These are phyloP conservation scores for Epinotia demarniana DNA, from an alignment of 2,888 invertebrate genomes.

Conservation along the genomic window DNA sequence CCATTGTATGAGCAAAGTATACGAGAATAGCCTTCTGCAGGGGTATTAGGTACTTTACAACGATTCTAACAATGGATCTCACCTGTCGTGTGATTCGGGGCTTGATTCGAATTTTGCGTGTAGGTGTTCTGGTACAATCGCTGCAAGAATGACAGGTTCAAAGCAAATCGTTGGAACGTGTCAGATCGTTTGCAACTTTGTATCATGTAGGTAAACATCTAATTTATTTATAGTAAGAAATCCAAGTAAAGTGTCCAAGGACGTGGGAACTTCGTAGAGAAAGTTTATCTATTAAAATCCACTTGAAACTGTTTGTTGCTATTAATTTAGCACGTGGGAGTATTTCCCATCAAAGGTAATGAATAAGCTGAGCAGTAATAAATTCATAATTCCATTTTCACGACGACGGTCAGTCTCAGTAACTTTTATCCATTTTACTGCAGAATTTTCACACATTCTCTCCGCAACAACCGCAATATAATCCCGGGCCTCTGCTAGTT, in stretches of 20 bases:
- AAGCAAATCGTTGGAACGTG: too few relatives aligned
- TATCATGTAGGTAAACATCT: too few relatives aligned
- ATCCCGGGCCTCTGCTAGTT: conserved; percentile 7
- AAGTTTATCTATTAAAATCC: too few relatives aligned
- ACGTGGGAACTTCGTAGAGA: too few relatives aligned
- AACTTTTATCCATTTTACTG: conserved; percentile 7
- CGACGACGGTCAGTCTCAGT: neutral
- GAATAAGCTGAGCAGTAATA: conserved; percentile 1
- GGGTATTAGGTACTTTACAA: neutral
- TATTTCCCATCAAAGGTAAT: conserved; percentile 4
- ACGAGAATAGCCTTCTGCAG: neutral
- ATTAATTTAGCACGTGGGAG: conserved; percentile 8
- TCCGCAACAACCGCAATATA: conserved; percentile 21
- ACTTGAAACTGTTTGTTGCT: neutral
- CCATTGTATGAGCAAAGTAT: neutral
- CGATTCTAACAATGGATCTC: neutral
- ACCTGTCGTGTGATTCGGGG: neutral
- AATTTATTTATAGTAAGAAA: too few relatives aligned
- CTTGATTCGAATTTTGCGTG: neutral
- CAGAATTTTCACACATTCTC: conserved; percentile 18
- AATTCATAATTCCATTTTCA: conserved; percentile 18
- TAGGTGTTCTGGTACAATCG: too few relatives aligned
- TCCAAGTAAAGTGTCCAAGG: too few relatives aligned
- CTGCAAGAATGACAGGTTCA: too few relatives aligned
- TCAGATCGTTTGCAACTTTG: too few relatives aligned